These are phyloP conservation scores for Gymnorhina tibicen DNA, from an alignment of 2,113 vertebrate species.

Conservation along the genomic window DNA sequence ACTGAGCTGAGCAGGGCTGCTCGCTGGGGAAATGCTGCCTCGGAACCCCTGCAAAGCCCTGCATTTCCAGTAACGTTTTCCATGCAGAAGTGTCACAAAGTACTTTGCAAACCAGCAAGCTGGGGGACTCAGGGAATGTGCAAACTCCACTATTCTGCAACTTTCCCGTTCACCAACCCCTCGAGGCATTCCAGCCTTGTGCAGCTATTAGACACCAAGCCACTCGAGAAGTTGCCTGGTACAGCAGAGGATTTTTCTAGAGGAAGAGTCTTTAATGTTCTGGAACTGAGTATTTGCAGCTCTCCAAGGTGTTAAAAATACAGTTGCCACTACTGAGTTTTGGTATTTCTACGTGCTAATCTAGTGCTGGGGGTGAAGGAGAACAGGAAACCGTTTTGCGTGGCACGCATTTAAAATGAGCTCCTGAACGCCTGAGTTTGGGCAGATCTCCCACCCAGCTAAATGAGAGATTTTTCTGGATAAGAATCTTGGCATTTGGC, in stretches of 20 bases:
- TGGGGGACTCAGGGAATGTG: neutral
- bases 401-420: constrained; percentile 37
- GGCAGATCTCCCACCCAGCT: constrained; percentile 51
- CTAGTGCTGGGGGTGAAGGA: constrained; percentile 3
- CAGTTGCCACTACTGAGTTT: neutral
- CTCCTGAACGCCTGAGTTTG: constrained; percentile 16
- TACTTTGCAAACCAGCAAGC: neutral
- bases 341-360: constrained; percentile 19
- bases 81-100: neutral
- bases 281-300: neutral
- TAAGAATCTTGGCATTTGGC: constrained; percentile 37
- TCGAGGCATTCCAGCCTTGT: neutral
- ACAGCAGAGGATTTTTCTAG: neutral
- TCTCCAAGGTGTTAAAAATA: constrained; percentile 3
- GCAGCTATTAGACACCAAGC: neutral
- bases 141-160: neutral
- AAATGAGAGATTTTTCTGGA: constrained; percentile 57
- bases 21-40: neutral
- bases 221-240: neutral
- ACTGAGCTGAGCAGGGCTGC: neutral
- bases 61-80: neutral
- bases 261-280: neutral
- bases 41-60: neutral
- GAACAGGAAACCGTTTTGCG: constrained; percentile 20
- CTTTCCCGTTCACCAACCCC: neutral